These are phyloP conservation scores for Agonopterix arenella DNA, from an alignment of 2,888 invertebrate species.

Conservation along the genomic window DNA sequence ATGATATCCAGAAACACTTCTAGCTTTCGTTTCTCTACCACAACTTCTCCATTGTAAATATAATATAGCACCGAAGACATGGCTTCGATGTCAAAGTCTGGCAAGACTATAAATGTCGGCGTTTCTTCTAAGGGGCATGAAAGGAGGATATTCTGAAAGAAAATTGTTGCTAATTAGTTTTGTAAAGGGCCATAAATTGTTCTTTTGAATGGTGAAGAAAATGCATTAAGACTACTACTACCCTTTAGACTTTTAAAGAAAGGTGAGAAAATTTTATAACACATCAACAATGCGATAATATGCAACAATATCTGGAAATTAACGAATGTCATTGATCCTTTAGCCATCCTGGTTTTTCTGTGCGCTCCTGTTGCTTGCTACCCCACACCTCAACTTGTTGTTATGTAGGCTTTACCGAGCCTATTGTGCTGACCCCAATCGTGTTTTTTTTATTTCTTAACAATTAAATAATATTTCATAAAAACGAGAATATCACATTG, in stretches of 20 bases:
- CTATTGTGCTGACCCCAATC: too few relatives aligned
- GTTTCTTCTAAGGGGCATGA: conserved; percentile 56
- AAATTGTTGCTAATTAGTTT: conserved; percentile 12
- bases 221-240: not conserved
- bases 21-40: conserved; percentile 74
- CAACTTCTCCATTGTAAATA: conserved; percentile 81
- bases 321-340: not conserved
- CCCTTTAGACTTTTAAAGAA: too few relatives aligned
- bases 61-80: conserved; percentile 81
- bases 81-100: conserved; percentile 79
- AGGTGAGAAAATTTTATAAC: too few relatives aligned
- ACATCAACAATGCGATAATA: not conserved
- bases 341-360: too few relatives aligned
- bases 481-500: too few relatives aligned
- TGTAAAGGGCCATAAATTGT: not conserved
- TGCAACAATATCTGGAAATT: not conserved
- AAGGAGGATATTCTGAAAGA: conserved; percentile 48
- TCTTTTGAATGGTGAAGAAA: too few relatives aligned
- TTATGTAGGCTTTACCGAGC: too few relatives aligned
- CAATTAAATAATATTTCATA: too few relatives aligned
- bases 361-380: too few relatives aligned
- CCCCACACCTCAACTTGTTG: too few relatives aligned
- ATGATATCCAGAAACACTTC: conserved; percentile 78
- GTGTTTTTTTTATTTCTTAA: too few relatives aligned
- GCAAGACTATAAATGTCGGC: conserved; percentile 79